Base-by-base conservation (phyloP, 2,113 vertebrate genomes). In the Thamnaconus septentrionalis region DNA sequence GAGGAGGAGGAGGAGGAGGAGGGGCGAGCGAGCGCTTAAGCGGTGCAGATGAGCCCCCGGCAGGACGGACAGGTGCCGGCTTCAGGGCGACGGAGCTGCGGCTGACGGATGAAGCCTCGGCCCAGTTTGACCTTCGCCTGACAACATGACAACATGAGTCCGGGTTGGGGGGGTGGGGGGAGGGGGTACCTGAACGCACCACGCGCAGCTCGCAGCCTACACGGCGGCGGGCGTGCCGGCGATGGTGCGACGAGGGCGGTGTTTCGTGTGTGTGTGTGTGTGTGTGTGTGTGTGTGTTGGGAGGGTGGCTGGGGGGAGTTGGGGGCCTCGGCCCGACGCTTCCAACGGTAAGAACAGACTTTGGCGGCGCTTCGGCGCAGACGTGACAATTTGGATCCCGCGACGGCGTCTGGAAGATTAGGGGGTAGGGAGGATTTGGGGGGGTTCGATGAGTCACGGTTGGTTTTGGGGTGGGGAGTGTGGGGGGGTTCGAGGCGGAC, bases 11-110 rank as follows among this genome's bases (percentile, higher is more conserved):
- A 46, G 44, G 63, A 52, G 68, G 47, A 47, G 41, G 53, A 53
- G 64, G 54, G 41, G 55, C 65, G 43, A 41, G 61, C 61, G 57
- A 58, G 75, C 66, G 56, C 61, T 67, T 53, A 79, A 80, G 84
- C 64, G 18, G 18, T 31, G 86, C 83, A 85, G 83, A 79, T 83
- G 85, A 85, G 76, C 72, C 67, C 83, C 71, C 44, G 57, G 79
- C 77, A 67, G 77, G 72, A 75, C 44, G 53, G 58, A 74, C 68
- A 9, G 63, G 66, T 4, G 60, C 69, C 48, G 69, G 54, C 66
- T 78, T 46, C 42, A 11, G 63, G n/a, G 61, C 51, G 59, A n/a
- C 18, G 18, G 18, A 31, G 0, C 47, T 47, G 66, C 8, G 8
- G n/a, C 78, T 56, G 12, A 2, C 39, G 50, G 64, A 60, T 51